Evolutionary conservation across 2,888 invertebrate species (phyloP), one percentile per base, ranked within the genome.

Genomic region (Drosophila fungiperda): DNA sequence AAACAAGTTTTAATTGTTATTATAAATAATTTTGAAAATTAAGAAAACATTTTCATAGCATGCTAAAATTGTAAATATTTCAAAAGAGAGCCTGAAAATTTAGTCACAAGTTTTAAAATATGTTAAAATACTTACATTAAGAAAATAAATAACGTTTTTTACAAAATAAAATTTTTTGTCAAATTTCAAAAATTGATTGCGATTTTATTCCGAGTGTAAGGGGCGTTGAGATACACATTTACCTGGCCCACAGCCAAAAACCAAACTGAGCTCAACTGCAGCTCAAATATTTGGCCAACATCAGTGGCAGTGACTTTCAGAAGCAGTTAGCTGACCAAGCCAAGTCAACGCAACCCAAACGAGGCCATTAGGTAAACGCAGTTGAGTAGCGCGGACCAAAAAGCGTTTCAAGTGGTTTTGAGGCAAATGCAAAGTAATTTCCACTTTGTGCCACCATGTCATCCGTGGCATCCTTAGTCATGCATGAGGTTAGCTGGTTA

Each of bases 341-440:
- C 38, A 68, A 42, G 52, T 20, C 48, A 57, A 64, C 48, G 66
- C 62, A 80, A 73, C 85, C 45, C 20, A 68, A 63, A 55, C 54
- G 64, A 72, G 73, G 76, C 86, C 88, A 87, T 87, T 83, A 87
- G 83, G 77, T 83, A 85, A 83, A 85, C 79, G 87, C 81, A 76
- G 68, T 64, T 45, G 42, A 64, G 59, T 9, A 62, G 38, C 17
- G 49, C 15, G 23, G 23, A 45, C 38, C 38, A 38, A 32, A 29
- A 26, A 20, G 42, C 80, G 65, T 68, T 79, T 67, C 68, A 72
- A 78, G 78, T 78, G 78, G 70, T 83, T 68, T 68, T 67, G 58
- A 49, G 15, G 62, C 49, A 66, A 74, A 73, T 68, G 84, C 78
- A 82, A 83, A 84, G 83, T 84, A 84, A 84, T 84, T 84, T 84